Conservation (phyloP, 2,888 invertebrate species). For the Torymus auratus region DNA sequence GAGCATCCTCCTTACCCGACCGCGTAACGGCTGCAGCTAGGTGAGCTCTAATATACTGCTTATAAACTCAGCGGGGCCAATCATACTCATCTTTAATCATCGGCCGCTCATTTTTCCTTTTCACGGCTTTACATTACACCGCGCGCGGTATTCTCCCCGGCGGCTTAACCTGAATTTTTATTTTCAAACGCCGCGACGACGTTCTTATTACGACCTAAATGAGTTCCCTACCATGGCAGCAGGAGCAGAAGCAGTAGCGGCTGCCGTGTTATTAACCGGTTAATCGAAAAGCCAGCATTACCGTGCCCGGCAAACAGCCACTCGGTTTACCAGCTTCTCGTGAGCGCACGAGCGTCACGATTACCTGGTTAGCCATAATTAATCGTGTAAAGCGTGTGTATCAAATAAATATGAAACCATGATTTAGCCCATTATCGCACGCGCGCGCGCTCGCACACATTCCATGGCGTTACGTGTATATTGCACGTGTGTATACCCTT, state of each 20-base stretch:
- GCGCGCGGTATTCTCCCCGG: too few species aligned
- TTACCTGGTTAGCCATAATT: slow-evolving; percentile 40
- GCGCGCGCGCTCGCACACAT: neutral
- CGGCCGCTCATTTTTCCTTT: neutral
- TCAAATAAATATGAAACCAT: slow-evolving; percentile 34
- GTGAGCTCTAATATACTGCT: neutral
- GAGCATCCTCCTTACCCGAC: slow-evolving; percentile 6
- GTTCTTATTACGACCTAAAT: neutral
- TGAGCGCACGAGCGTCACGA: slow-evolving; percentile 23
- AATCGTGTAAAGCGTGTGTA: slow-evolving; percentile 19
- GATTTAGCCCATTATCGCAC: slow-evolving; percentile 26
- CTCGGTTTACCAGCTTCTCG: slow-evolving; percentile 58
- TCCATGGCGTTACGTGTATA: too few species aligned
- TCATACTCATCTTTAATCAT: too few species aligned
- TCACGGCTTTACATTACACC: neutral
- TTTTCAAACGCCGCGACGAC: too few species aligned
- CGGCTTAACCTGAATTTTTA: too few species aligned
- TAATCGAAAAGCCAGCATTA: slow-evolving; percentile 39
- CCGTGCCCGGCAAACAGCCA: slow-evolving; percentile 1
- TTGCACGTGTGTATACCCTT: too few species aligned
- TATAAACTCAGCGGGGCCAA: too few species aligned
- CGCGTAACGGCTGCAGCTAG: too few species aligned
- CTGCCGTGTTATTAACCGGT: slow-evolving; percentile 19
- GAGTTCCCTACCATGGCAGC: neutral
- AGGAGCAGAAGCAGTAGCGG: neutral